Evolutionary conservation across 1,140 invertebrate genomes (phyloP).

Genomic region (Temnothorax longispinosus): DNA sequence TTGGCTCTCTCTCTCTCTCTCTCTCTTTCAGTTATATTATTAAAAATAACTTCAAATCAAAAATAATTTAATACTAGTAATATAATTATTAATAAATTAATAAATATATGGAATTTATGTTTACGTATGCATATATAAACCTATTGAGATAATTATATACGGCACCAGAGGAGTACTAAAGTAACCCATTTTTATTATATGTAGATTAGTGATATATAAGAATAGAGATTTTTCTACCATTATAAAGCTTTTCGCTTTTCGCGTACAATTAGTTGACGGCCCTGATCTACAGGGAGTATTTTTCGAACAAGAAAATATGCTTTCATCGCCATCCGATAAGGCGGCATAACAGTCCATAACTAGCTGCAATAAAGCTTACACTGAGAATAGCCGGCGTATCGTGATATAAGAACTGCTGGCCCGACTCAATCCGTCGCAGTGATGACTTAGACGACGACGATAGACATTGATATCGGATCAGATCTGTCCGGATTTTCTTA

Average conservation of each 20-base stretch:
- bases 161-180: not conserved
- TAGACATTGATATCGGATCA: slow-evolving; percentile 18
- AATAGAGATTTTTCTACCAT: not conserved
- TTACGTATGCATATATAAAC: not conserved
- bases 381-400: slow-evolving; percentile 68
- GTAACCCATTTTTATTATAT: not conserved
- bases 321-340: slow-evolving; percentile 76
- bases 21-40: no score
- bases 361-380: slow-evolving; percentile 76
- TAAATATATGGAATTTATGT: not conserved
- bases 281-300: not conserved
- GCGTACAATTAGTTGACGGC: not conserved
- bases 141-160: not conserved
- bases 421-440: slow-evolving; percentile 71
- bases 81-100: no score
- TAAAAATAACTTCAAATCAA: no score
- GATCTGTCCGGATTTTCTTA: not conserved
- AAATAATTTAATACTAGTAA: no score
- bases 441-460: slow-evolving; percentile 39
- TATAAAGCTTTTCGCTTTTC: not conserved
- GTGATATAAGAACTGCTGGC: slow-evolving; percentile 76
- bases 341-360: slow-evolving; percentile 76
- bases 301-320: slow-evolving; percentile 65
- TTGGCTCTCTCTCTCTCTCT: no score
- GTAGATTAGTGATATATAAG: not conserved